Percentiles rank a stretch among this genome's conserved stretches.
These are phyloP conservation scores for Phenganax marumi DNA, from an alignment of 92 coral and sea anemone species.

Conservation along the genomic window DNA sequence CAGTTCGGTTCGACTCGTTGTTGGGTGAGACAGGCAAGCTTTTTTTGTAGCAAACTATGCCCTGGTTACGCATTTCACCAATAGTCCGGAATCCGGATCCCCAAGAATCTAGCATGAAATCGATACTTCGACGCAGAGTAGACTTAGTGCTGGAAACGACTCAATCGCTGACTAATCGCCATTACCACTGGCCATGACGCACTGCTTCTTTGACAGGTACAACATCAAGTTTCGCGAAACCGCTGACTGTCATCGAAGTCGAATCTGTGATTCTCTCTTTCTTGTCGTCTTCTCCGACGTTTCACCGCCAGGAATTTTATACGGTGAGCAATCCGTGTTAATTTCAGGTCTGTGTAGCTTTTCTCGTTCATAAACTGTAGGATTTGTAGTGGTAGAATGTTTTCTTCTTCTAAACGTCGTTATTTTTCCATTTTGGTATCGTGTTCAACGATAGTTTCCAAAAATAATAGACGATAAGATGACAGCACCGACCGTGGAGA, in stretches of 20 bases:
- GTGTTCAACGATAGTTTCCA: slow-evolving; percentile 10
- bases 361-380: neutral
- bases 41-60: no score
- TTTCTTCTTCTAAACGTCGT: neutral
- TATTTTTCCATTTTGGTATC: slow-evolving; percentile 1
- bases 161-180: no score
- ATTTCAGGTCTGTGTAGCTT: slow-evolving; percentile 8
- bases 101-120: no score
- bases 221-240: neutral
- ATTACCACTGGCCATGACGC: no score
- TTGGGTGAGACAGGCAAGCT: no score
- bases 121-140: no score
- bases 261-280: neutral
- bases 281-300: neutral
- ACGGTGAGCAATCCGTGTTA: slow-evolving; percentile 26
- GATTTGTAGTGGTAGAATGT: neutral
- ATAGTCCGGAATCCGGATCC: no score
- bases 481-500: slow-evolving; percentile 99
- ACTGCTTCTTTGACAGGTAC: no score
- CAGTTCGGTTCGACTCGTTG: no score
- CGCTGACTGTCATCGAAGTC: neutral
- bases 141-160: no score
- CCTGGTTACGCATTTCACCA: no score
- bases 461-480: slow-evolving; percentile 2
- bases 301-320: neutral